phyloP scores from a whole-genome alignment of 2,797 vertebrate species.

The Ceyx erithaca region DNA sequence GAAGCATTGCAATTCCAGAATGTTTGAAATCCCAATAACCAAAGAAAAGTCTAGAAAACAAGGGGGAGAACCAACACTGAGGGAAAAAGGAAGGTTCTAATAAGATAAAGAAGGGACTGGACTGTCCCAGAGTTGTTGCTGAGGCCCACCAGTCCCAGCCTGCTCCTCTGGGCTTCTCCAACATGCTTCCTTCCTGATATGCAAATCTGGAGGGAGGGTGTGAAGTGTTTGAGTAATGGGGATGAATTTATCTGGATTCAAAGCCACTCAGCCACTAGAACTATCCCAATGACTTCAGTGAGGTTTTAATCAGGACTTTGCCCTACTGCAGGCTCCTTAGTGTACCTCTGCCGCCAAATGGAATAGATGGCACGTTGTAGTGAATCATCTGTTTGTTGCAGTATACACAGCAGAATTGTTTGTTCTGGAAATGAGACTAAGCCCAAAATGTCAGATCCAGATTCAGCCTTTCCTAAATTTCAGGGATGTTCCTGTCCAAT shows the following conservation, averaged over 20 bases:
- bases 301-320: neutral
- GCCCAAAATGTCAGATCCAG: neutral
- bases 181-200: neutral
- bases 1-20: neutral
- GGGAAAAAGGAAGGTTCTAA: neutral
- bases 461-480: neutral
- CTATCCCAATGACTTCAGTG: neutral
- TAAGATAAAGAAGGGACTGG: neutral
- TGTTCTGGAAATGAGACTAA: slow-evolving; percentile 12
- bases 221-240: neutral
- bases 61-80: neutral
- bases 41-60: slow-evolving; percentile 1
- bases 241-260: neutral
- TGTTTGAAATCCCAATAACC: slow-evolving; percentile 24
- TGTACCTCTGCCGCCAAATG: neutral
- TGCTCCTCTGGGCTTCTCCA: neutral
- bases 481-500: neutral
- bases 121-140: neutral
- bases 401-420: neutral
- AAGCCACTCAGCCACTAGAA: neutral
- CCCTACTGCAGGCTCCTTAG: neutral
- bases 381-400: slow-evolving; percentile 2
- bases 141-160: neutral
- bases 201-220: neutral
- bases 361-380: neutral